A percentile compares a stretch with the other conserved stretches of the same genome.
Evolutionary conservation across 2,113 vertebrate species (phyloP).

Genomic region (Nycticryphes semicollaris): DNA sequence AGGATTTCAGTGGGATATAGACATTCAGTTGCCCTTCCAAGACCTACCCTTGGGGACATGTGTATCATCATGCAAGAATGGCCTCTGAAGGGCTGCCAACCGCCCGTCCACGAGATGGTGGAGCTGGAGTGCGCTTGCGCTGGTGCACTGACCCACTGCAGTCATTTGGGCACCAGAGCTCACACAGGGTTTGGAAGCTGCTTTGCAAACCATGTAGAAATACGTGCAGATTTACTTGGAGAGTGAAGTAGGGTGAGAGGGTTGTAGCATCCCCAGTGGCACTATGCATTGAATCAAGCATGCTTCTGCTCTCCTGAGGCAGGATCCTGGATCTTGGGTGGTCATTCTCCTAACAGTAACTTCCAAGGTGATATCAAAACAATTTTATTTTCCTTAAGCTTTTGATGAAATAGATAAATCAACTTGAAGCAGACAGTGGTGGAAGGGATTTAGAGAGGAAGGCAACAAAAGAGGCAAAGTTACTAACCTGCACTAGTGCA

Average conservation of each 20-base stretch:
- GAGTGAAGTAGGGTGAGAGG: background rate
- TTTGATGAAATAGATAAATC: background rate
- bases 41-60: background rate
- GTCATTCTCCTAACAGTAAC: accelerated
- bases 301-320: background rate
- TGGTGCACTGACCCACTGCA: accelerated
- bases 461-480: background rate
- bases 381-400: background rate
- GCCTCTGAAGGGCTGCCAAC: constrained; percentile 57
- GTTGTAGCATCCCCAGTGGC: background rate
- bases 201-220: background rate
- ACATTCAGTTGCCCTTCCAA: constrained; percentile 18
- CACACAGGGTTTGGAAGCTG: background rate
- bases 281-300: background rate
- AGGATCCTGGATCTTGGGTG: background rate
- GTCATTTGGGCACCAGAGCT: background rate
- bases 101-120: background rate
- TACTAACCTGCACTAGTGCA: background rate
- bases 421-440: background rate
- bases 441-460: background rate
- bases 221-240: background rate
- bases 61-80: constrained; percentile 40
- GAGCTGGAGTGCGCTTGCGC: accelerated
- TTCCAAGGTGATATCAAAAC: background rate
- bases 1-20: constrained; percentile 55